Conservation (phyloP, 2,113 vertebrate species). For the Indicator indicator region DNA sequence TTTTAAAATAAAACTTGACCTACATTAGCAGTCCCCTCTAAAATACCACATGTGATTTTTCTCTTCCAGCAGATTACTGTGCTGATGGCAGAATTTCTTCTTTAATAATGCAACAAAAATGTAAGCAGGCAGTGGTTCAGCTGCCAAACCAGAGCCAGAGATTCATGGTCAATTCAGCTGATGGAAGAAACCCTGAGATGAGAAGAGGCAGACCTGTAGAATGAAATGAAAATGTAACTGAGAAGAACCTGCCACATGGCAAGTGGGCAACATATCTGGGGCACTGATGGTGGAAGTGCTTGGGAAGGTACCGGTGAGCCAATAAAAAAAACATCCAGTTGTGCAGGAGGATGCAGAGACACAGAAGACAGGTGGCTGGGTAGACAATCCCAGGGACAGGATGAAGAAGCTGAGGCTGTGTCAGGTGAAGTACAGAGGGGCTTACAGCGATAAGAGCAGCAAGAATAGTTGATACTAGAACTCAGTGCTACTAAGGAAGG, state of each 20-base stretch:
- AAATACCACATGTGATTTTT: not conserved
- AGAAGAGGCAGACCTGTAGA: not conserved
- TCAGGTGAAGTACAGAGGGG: not conserved
- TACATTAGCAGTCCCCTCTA: conserved; percentile 5
- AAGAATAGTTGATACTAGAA: not conserved
- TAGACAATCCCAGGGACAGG: not conserved
- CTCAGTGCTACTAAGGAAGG: not conserved
- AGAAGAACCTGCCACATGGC: not conserved
- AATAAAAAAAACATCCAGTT: not conserved
- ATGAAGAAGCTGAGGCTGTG: not conserved
- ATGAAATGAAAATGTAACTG: not conserved
- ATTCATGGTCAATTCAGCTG: fast-evolving
- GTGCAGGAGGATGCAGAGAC: not conserved
- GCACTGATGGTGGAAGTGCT: not conserved
- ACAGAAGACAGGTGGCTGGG: not conserved
- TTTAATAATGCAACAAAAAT: not conserved
- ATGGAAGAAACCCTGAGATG: not conserved
- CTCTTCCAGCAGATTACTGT: not conserved
- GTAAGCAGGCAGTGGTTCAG: not conserved
- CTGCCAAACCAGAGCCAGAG: not conserved
- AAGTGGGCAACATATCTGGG: not conserved
- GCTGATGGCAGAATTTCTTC: conserved; percentile 13
- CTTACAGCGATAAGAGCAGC: not conserved
- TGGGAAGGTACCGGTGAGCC: too few relatives aligned
- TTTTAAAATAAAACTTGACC: conserved; percentile 21